A percentile compares a stretch with the other conserved stretches of the same genome.
Conservation (phyloP, 2,888 invertebrate species). For the Nudaria mundana region DNA sequence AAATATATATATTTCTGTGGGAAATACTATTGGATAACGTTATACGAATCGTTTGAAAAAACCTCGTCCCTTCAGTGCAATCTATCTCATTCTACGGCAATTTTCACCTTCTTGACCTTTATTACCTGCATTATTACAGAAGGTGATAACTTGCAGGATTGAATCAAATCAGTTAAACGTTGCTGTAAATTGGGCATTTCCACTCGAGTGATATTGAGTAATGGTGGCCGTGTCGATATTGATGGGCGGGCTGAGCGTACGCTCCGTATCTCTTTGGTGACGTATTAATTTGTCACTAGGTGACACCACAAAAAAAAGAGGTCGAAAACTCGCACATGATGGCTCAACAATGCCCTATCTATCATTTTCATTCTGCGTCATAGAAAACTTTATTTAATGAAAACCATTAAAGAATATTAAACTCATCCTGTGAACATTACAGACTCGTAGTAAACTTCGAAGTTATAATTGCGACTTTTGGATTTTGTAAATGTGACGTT, state of each 20-base stretch:
- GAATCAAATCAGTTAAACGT: conserved; percentile 78
- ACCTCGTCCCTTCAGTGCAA: too few relatives aligned
- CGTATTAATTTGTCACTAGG: conserved; percentile 74
- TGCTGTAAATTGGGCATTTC: conserved; percentile 78
- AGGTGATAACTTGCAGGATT: conserved; percentile 67
- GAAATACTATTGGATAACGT: too few relatives aligned
- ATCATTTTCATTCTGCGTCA: conserved; percentile 16
- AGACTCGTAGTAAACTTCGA: conserved; percentile 5
- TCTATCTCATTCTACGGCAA: too few relatives aligned
- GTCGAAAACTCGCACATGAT: conserved; percentile 44
- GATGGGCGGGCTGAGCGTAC: conserved; percentile 59
- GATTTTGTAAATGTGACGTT: too few relatives aligned
- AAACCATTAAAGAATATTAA: conserved; percentile 10
- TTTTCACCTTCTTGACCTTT: conserved; percentile 32
- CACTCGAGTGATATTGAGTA: conserved; percentile 76
- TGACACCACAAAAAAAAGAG: conserved; percentile 64
- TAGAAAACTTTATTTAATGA: background rate
- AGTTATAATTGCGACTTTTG: too few relatives aligned
- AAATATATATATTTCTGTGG: too few relatives aligned
- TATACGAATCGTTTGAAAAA: too few relatives aligned
- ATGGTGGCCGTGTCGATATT: conserved; percentile 68
- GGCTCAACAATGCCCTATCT: conserved; percentile 21
- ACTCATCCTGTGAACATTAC: conserved; percentile 17
- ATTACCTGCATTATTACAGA: conserved; percentile 26
- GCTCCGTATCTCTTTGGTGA: conserved; percentile 59